Evolutionary conservation across 2,888 invertebrate species (phyloP), one percentile per base, ranked within the genome.

Genomic region (Ctena decussata): DNA sequence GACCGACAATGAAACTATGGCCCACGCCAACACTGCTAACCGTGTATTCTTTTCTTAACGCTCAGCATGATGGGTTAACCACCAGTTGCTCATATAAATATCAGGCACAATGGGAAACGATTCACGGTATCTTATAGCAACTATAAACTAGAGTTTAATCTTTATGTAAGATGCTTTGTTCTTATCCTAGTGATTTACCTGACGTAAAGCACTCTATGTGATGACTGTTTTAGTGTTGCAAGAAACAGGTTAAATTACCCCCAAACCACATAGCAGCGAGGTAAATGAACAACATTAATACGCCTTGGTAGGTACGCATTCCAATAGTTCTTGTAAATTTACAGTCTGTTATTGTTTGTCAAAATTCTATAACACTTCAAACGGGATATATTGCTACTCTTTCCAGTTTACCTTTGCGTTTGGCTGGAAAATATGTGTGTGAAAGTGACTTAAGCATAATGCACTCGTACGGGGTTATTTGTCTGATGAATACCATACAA

Each of bases 171-270:
- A 41, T 41, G 15, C 41, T n/a, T 49, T 49, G 21, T 57, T 65
- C 65, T 35, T 35, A 65, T 65, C 65, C 6, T 65, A 21, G 35
- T 35, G 21, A 65, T 65, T 35, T 65, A 65, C 65, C 35, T 65
- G 65, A 65, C 65, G 65, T 35, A 65, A 65, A 65, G 35, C 65
- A 24, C 65, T 65, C 35, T 18, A 35, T 32, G 65, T 35, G 65
- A 35, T 65, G 32, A 65, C 30, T 60, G 60, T 60, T 60, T 60
- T 60, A 60, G 60, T 60, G 60, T 30, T 60, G 27, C 30, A 60
- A 60, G 60, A 35, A 35, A 65, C 65, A 65, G 65, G 65, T 65
- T 65, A 65, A 65, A 35, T 65, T 35, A 60, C 60, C 60, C 60
- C 60, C 3, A 60, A 60, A 60, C 60, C 60, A 60, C 24, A 60